Base-by-base conservation (phyloP, 2,888 invertebrate species). In the Adineta ricciae region DNA sequence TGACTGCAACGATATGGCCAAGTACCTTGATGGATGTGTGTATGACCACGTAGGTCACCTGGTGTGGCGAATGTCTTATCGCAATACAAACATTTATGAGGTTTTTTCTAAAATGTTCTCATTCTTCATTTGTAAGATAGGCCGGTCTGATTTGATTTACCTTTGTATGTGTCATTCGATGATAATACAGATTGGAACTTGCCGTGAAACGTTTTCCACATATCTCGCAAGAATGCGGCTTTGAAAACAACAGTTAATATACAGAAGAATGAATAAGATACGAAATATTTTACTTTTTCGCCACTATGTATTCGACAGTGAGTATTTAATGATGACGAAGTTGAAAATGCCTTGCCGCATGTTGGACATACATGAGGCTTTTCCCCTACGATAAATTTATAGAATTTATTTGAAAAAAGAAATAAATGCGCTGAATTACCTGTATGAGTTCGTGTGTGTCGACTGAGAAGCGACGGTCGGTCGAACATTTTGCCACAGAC, bases 131-230 rank as follows among this genome's bases (percentile, higher is more conserved):
- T 9, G 5, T 2, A 64, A 64, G 14, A n/a, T 14, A n/a, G 27
- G 27, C 9, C 1, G 0, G 27, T 5, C 16, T 9, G 11, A 14
- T 4, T 27, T 52, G 19, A 56, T 14, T 32, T 64, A 64, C 96
- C 96, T 96, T 96, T 94, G 96, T 97, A 91, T 97, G 97, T 88
- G 96, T 97, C 96, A 97, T 96, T 88, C 96, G 93, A 92, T 97
- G 97, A 91, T 97, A 97, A 91, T 97, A 97, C 86, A 97, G 93
- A 91, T 97, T 97, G 86, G 96, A 96, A 88, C 95, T 95, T 88
- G 96, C 96, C 8, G 96, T 96, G 91, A 97, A 97, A 88, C 96
- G 92, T 91, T 97, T 97, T 88, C 96, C 94, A 90, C 97, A 97
- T 87, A 96, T 94, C 94, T 91, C 95, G 94, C 91, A 94, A 88